Percentiles rank a stretch among this genome's conserved stretches.
phyloP scores from a whole-genome alignment of 2,888 invertebrate species.

The Epistrophe grossulariae region DNA sequence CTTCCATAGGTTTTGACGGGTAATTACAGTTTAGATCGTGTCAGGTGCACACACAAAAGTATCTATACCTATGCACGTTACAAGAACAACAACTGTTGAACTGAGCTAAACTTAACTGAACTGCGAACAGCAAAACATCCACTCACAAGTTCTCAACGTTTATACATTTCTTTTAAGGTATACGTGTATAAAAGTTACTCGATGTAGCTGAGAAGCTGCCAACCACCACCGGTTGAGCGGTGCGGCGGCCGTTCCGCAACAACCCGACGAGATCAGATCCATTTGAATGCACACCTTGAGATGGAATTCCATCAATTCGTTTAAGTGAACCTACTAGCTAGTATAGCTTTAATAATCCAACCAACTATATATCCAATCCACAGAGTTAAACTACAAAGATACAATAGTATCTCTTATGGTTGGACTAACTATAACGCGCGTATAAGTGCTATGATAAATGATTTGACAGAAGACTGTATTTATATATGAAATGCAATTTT shows the following conservation, averaged over 20 bases:
- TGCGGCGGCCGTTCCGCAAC: neutral
- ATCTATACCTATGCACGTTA: neutral
- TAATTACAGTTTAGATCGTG: constrained; percentile 76
- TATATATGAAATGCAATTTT: constrained; percentile 65
- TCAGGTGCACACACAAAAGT: constrained; percentile 72
- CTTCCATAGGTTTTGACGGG: constrained; percentile 73
- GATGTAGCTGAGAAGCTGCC: neutral
- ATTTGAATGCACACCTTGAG: constrained; percentile 75
- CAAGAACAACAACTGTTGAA: neutral
- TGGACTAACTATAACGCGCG: constrained; percentile 29
- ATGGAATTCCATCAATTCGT: constrained; percentile 76
- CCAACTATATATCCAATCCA: constrained; percentile 10
- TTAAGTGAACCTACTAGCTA: constrained; percentile 45
- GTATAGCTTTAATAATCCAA: neutral
- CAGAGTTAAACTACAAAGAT: constrained; percentile 22
- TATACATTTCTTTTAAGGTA: constrained; percentile 39
- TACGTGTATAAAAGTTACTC: neutral
- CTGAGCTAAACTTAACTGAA: constrained; percentile 2
- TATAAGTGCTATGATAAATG: constrained; percentile 73
- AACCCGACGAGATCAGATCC: constrained; percentile 34
- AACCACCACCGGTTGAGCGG: neutral
- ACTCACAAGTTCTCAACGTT: constrained; percentile 35
- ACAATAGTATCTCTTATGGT: constrained; percentile 27
- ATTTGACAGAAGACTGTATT: constrained; percentile 63
- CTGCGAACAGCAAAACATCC: constrained; percentile 35